Percentiles rank a stretch among this genome's conserved stretches.
phyloP scores from a whole-genome alignment of 2,797 vertebrate genomes.

The Corythornis leucogaster region DNA sequence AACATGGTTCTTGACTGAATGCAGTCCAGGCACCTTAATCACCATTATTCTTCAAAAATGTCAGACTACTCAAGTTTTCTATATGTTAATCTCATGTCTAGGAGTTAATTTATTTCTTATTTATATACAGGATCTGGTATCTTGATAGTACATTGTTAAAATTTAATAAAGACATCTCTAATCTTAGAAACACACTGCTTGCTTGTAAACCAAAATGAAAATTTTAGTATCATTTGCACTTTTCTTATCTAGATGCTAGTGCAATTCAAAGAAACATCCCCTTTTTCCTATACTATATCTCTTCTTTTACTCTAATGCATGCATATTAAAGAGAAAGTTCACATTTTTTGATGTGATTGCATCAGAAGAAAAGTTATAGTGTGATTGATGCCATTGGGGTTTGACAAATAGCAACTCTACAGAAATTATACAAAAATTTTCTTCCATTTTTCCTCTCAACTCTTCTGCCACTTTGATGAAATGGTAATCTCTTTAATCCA shows the following conservation, averaged over 20 bases:
- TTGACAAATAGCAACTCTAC: slow-evolving; percentile 37
- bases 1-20: background rate
- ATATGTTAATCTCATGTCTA: background rate
- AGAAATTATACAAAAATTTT: slow-evolving; percentile 57
- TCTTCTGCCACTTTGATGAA: slow-evolving; percentile 61
- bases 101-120: background rate
- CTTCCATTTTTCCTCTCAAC: slow-evolving; percentile 47
- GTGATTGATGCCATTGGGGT: slow-evolving; percentile 17
- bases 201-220: background rate
- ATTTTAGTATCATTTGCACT: background rate
- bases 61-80: background rate
- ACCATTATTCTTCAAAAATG: slow-evolving; percentile 14
- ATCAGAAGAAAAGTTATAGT: slow-evolving; percentile 15
- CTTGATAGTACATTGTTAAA: background rate
- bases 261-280: background rate
- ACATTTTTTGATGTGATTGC: slow-evolving; percentile 4
- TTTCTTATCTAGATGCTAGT: background rate
- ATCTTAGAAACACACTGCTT: background rate
- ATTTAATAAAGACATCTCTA: background rate
- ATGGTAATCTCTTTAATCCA: slow-evolving; percentile 54
- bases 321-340: slow-evolving; percentile 10
- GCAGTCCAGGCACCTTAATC: slow-evolving; percentile 8
- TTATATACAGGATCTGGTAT: background rate
- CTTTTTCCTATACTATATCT: background rate
- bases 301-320: background rate